Evolutionary conservation across 2,113 vertebrate genomes (phyloP), one percentile per base, ranked within the genome.

Genomic region (Psilopogon haemacephalus): DNA sequence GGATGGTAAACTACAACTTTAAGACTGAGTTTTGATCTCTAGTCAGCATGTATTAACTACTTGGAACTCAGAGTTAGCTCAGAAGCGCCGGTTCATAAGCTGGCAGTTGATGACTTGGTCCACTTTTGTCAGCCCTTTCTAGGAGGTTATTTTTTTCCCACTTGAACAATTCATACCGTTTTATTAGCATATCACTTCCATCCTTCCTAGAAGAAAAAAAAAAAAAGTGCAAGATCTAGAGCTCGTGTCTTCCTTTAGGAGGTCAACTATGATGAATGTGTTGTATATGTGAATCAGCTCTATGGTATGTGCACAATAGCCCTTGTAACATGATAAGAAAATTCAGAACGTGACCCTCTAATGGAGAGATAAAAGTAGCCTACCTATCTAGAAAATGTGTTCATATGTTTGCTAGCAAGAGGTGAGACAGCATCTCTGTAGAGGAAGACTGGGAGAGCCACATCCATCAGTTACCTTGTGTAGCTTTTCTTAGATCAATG

Each of bases 81-180:
- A 42, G 69, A 55, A 20, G 8, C 67, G 35, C 44, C 30, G 0
- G 5, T 1, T 27, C 1, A 48, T 20, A 50, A 50, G 33, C 8
- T 74, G 65, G 10, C n/a, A 52, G 15, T 20, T 8, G 9, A 4
- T 77, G 32, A 46, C 33, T 15, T 73, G 10, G 5, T 55, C 32
- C 4, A 2, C 18, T 58, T 69, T 12, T 35, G 0, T 30, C 5
- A 17, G 7, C 18, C 17, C 4, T 12, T 14, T 68, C 28, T 37
- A 9, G 1, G n/a, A 42, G 27, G 7, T 42, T 35, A 38, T 74
- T 82, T 74, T 74, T 82, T 71, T 40, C 37, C 23, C 33, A 56
- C 24, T 27, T 70, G 52, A 50, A 74, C 63, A 69, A 42, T 19
- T 12, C 5, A 8, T 27, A 23, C 3, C 7, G 30, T 79, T 84